phyloP scores from a whole-genome alignment of 30 jellyfish, hydroid and myxozoan genomes.

The Aurelia coerulea region DNA sequence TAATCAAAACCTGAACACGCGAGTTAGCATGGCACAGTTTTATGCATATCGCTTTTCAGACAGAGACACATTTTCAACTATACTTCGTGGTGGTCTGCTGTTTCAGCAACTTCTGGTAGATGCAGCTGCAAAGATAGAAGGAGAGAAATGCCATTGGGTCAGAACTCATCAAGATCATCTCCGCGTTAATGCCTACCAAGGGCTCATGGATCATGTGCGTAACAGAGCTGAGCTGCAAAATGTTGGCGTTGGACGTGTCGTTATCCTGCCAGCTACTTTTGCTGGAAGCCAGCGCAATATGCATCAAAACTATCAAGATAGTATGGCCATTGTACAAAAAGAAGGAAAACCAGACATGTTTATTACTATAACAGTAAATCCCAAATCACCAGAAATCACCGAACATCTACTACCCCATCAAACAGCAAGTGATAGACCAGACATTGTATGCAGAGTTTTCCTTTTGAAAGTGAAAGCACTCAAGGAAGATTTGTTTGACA shows the following conservation, averaged over 20 bases:
- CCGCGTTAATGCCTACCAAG: slow-evolving; percentile 1
- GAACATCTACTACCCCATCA: not conserved
- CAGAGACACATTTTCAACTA: not conserved
- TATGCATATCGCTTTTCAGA: not conserved
- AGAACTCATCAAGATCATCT: not conserved
- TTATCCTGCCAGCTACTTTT: slow-evolving; percentile 32
- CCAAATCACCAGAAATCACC: not conserved
- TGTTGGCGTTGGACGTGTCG: slow-evolving; percentile 45
- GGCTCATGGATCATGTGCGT: slow-evolving; percentile 5
- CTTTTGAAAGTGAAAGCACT: slow-evolving; percentile 22
- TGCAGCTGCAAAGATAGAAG: not conserved
- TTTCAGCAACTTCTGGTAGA: not conserved
- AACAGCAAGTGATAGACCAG: slow-evolving; percentile 21
- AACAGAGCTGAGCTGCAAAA: not conserved
- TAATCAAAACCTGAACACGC: not conserved
- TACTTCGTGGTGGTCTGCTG: not conserved
- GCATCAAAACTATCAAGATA: slow-evolving; percentile 55
- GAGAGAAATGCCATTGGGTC: not conserved
- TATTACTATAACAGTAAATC: not conserved
- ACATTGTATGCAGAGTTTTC: slow-evolving; percentile 39
- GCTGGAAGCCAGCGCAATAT: slow-evolving; percentile 43
- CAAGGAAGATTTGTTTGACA: slow-evolving; percentile 7
- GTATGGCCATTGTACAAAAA: slow-evolving; percentile 9
- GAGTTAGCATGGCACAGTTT: not conserved
- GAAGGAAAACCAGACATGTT: not conserved